Evolutionary conservation across 2,797 vertebrate genomes (phyloP).

Genomic region (Heteromormyrus szaboi): DNA sequence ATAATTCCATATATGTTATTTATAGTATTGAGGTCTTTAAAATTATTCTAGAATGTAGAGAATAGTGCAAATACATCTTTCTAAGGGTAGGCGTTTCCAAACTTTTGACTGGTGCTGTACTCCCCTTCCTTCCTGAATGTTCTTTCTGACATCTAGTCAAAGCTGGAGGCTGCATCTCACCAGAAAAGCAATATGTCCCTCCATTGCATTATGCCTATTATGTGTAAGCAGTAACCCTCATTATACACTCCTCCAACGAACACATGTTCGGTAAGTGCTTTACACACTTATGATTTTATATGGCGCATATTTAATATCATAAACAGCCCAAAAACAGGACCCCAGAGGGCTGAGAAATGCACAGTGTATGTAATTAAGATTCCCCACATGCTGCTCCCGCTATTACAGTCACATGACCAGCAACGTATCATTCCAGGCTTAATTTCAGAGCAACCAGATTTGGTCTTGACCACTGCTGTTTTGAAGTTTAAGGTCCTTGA

Average conservation of each 20-base stretch:
- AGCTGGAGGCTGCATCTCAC: neutral
- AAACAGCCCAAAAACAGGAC: neutral
- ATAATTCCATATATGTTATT: neutral
- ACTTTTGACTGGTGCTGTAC: neutral
- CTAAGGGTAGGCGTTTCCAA: neutral
- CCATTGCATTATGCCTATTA: neutral
- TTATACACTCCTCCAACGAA: neutral
- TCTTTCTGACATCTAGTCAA: neutral
- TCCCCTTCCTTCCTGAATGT: neutral
- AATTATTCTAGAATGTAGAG: neutral
- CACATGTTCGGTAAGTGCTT: slow-evolving; percentile 5
- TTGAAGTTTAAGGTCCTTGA: neutral
- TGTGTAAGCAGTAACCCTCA: neutral
- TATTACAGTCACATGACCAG: neutral
- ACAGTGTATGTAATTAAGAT: slow-evolving; percentile 1
- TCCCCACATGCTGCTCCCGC: neutral
- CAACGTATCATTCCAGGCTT: neutral
- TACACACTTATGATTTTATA: slow-evolving; percentile 11
- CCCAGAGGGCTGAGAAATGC: neutral
- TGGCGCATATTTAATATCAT: neutral
- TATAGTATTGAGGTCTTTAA: neutral
- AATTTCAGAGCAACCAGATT: neutral
- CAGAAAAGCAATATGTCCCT: neutral
- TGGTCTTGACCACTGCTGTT: neutral
- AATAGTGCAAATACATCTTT: neutral